Evolutionary conservation across 2,888 invertebrate genomes (phyloP).

Genomic region (Gymnoscelis rufifasciata): DNA sequence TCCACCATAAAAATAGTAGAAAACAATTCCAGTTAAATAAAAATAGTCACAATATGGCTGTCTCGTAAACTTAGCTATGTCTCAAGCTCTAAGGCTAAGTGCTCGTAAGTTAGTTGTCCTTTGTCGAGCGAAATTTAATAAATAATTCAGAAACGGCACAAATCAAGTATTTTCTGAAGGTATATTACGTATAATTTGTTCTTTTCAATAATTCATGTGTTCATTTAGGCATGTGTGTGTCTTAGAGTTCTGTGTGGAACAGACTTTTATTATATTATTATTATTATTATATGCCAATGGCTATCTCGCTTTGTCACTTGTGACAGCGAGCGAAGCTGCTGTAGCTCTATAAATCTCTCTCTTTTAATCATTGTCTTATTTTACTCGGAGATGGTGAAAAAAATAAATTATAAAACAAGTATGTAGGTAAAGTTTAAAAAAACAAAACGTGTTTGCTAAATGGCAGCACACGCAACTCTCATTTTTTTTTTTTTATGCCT

Average conservation of each 20-base stretch:
- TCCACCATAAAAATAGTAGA: not conserved
- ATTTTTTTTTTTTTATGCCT: too few species aligned
- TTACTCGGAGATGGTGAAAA: too few species aligned
- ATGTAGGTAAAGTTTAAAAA: too few species aligned
- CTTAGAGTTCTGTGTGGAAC: slow-evolving; percentile 8
- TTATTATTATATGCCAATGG: too few species aligned
- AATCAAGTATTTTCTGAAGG: slow-evolving; percentile 23
- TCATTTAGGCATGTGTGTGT: slow-evolving; percentile 13
- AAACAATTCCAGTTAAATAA: not conserved
- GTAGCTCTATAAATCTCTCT: too few species aligned
- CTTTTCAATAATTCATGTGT: slow-evolving; percentile 42
- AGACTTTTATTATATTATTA: too few species aligned
- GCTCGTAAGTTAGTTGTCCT: slow-evolving; percentile 22
- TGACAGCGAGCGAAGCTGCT: too few species aligned
- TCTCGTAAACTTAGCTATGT: slow-evolving; percentile 14
- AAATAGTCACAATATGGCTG: slow-evolving; percentile 5
- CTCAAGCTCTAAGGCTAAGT: slow-evolving; percentile 14
- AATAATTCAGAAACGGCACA: slow-evolving; percentile 23
- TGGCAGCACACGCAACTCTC: too few species aligned
- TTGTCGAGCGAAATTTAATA: slow-evolving; percentile 19
- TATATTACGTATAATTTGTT: slow-evolving; percentile 36
- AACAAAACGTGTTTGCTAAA: too few species aligned
- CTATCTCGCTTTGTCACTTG: too few species aligned
- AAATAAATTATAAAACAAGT: too few species aligned
- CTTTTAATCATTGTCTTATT: too few species aligned